phyloP scores from a whole-genome alignment of 2,888 invertebrate species.

The Noctua janthe region DNA sequence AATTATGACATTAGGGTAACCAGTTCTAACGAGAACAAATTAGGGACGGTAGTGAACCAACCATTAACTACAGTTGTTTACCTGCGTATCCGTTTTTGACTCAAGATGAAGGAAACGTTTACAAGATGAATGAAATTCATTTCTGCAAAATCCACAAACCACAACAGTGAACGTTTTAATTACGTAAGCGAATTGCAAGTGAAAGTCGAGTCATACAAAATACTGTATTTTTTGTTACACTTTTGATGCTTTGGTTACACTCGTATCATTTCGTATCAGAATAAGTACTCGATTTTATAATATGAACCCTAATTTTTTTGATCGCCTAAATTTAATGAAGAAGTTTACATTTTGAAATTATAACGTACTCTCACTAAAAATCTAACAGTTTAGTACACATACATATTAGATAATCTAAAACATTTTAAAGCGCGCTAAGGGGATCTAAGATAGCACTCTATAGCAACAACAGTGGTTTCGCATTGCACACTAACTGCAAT shows the following conservation, averaged over 20 bases:
- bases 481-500: not conserved
- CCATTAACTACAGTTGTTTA: slow-evolving; percentile 8
- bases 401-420: not conserved
- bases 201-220: slow-evolving; percentile 39
- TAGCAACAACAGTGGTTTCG: not conserved
- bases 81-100: not conserved
- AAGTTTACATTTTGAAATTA: not conserved
- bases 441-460: not conserved
- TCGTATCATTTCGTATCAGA: not conserved
- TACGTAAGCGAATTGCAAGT: slow-evolving; percentile 41
- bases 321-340: not conserved
- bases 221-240: slow-evolving; percentile 1
- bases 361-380: not conserved
- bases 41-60: not conserved
- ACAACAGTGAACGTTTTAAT: slow-evolving; percentile 26
- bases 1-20: slow-evolving; percentile 43
- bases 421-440: not conserved
- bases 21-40: slow-evolving; percentile 20
- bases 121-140: slow-evolving; percentile 10
- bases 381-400: not conserved
- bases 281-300: not conserved
- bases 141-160: not conserved
- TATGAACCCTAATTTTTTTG: not conserved
- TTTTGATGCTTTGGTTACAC: not conserved
- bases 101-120: not conserved